phyloP scores from a whole-genome alignment of 2,888 invertebrate species.

The Parthenolecanium corni region DNA sequence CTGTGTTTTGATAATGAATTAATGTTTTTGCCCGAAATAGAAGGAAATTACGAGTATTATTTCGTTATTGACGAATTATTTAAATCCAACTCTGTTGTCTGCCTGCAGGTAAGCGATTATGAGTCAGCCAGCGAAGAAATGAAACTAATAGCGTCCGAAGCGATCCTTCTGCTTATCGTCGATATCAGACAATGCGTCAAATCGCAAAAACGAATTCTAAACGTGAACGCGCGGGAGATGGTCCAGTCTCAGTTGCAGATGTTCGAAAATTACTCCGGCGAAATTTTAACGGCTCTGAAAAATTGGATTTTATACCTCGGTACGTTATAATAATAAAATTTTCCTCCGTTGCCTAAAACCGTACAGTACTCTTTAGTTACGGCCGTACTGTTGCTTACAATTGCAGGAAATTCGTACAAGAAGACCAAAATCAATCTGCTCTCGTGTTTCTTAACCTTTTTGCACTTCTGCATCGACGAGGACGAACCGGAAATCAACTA shows the following conservation, averaged over 20 bases:
- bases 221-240: constrained; percentile 1
- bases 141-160: constrained; percentile 20
- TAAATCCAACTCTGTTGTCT: too few species aligned
- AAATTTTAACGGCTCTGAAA: constrained; percentile 8
- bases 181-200: constrained; percentile 21
- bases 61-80: too few species aligned
- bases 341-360: too few species aligned
- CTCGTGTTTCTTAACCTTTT: constrained; percentile 21
- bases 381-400: neutral
- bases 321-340: too few species aligned
- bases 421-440: constrained; percentile 20
- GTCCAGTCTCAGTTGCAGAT: constrained; percentile 15
- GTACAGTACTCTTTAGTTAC: neutral
- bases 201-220: constrained; percentile 14
- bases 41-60: too few species aligned
- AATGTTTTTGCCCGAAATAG: too few species aligned
- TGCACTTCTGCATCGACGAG: constrained; percentile 19
- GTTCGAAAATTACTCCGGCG: constrained; percentile 13
- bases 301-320: constrained; percentile 20
- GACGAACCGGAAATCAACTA: constrained; percentile 16
- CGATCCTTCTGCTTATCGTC: constrained; percentile 13
- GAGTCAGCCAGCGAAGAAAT: constrained; percentile 26
- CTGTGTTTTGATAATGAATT: too few species aligned
- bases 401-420: constrained; percentile 15
- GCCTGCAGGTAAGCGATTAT: constrained; percentile 11